Conservation (phyloP, 2,888 invertebrate species). For the Zonitis immaculata region DNA sequence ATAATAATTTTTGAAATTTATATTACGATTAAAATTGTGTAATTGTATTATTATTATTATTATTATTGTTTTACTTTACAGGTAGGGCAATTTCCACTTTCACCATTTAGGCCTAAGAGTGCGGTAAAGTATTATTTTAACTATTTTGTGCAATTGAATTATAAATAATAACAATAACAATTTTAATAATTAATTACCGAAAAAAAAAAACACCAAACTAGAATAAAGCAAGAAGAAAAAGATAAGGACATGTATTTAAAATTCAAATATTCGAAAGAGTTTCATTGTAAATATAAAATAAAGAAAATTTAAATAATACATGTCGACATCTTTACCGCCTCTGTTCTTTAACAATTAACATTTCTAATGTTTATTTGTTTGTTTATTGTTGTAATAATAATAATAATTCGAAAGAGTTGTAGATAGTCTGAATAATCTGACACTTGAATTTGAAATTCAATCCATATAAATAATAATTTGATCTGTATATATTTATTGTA, state of each 20-base stretch:
- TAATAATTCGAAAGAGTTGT: too few relatives aligned
- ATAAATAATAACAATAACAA: background rate
- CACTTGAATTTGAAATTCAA: too few relatives aligned
- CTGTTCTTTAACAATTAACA: background rate
- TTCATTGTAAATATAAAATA: too few relatives aligned
- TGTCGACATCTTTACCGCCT: background rate
- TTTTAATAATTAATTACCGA: background rate
- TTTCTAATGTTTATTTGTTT: background rate
- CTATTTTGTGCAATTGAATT: background rate
- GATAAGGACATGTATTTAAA: background rate
- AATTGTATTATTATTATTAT: background rate
- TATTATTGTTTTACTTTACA: too few relatives aligned
- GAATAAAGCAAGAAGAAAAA: too few relatives aligned
- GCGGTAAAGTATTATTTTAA: conserved; percentile 4
- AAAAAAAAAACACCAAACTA: too few relatives aligned
- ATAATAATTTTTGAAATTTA: background rate
- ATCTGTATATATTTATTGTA: too few relatives aligned
- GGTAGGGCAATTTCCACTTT: conserved; percentile 6
- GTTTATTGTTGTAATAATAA: background rate
- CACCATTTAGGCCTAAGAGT: conserved; percentile 6
- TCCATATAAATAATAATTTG: too few relatives aligned
- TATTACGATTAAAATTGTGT: background rate
- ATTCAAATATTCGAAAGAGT: too few relatives aligned
- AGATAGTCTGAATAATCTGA: too few relatives aligned
- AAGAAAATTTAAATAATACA: background rate